phyloP scores from a whole-genome alignment of 2,888 invertebrate species.

The Timema cristinae region DNA sequence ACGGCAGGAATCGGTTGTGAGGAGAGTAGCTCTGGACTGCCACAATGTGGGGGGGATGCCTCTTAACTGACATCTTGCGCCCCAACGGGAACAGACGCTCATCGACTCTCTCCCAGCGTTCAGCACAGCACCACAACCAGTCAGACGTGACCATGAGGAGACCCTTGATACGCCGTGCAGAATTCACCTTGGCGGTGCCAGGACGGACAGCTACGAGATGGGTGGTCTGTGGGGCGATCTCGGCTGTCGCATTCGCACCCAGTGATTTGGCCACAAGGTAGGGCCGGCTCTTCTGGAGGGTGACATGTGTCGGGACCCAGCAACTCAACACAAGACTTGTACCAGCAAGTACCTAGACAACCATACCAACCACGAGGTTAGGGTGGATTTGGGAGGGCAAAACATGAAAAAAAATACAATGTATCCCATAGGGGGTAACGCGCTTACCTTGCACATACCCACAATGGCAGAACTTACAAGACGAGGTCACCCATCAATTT shows the following conservation, averaged over 20 bases:
- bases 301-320: constrained; percentile 83
- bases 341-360: constrained; percentile 61
- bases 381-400: too few species aligned
- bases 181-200: constrained; percentile 57
- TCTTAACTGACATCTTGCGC: constrained; percentile 33
- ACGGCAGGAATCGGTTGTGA: constrained; percentile 22
- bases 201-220: constrained; percentile 90
- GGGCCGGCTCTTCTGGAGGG: constrained; percentile 76
- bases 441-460: too few species aligned
- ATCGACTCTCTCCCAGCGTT: constrained; percentile 87
- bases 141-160: constrained; percentile 80
- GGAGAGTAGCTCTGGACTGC: constrained; percentile 55
- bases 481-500: too few species aligned
- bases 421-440: too few species aligned
- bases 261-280: constrained; percentile 81
- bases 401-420: too few species aligned
- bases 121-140: constrained; percentile 93
- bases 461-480: too few species aligned
- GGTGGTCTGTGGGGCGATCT: constrained; percentile 68
- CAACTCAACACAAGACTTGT: constrained; percentile 88
- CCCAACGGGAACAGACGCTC: constrained; percentile 56
- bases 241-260: constrained; percentile 75
- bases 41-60: constrained; percentile 64
- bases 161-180: constrained; percentile 47
- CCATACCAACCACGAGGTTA: too few species aligned